A percentile compares a stretch with the other conserved stretches of the same genome.
Evolutionary conservation across 2,113 vertebrate genomes (phyloP).

Genomic region (Sebastes fasciatus): DNA sequence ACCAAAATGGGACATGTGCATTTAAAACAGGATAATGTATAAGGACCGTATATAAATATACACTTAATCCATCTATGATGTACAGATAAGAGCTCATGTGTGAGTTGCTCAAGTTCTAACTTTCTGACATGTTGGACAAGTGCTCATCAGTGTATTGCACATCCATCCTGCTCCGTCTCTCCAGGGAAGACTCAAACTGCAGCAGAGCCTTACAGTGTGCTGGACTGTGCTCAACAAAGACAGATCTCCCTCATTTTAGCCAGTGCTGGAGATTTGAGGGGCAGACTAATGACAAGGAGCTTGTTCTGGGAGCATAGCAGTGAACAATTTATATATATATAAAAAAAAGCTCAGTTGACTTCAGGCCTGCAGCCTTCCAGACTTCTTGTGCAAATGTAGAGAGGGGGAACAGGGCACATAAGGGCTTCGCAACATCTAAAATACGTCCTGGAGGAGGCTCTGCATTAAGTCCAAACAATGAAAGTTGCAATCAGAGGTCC

Average conservation of each 20-base stretch:
- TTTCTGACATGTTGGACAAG: constrained; percentile 72
- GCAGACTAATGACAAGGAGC: constrained; percentile 61
- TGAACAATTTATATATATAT: constrained; percentile 38
- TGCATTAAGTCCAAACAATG: constrained; percentile 33
- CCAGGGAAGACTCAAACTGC: constrained; percentile 53
- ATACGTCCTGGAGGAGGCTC: constrained; percentile 13
- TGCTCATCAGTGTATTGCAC: constrained; percentile 65
- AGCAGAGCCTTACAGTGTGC: constrained; percentile 55
- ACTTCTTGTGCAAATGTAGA: constrained; percentile 50
- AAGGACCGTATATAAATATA: no score
- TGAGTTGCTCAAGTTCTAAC: constrained; percentile 41
- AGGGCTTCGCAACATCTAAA: not conserved
- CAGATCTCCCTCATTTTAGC: constrained; percentile 59
- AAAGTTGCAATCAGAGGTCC: constrained; percentile 8
- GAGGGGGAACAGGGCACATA: constrained; percentile 2
- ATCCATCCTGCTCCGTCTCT: constrained; percentile 51
- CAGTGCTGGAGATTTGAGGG: constrained; percentile 53
- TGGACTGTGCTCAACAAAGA: constrained; percentile 59
- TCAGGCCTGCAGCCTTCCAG: constrained; percentile 49
- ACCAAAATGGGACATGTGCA: not conserved
- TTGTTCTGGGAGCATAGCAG: constrained; percentile 56
- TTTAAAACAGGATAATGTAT: not conserved
- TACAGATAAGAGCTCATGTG: not conserved
- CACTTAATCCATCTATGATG: not conserved
- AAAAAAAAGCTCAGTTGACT: constrained; percentile 46